Base-by-base conservation (phyloP, 2,888 invertebrate genomes). In the Nomada lathburiana region DNA sequence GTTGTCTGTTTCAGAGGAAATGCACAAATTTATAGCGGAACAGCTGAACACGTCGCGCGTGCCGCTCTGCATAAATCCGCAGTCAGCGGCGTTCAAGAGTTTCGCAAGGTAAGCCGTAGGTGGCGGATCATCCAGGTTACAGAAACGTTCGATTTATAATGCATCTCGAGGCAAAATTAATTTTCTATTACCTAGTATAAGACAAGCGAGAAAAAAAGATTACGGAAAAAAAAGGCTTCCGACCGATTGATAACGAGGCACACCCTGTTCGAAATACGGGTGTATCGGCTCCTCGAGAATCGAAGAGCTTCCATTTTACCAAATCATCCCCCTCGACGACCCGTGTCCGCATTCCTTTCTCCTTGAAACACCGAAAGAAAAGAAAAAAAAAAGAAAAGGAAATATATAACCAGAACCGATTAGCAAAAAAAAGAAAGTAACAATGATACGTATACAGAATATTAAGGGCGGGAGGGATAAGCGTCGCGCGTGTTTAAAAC, bases 61-160 rank as follows among this genome's bases (percentile, higher is more conserved):
- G 91, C 99, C 99, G 89, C 96, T 99, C 91, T 99, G 99, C 96
- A 99, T 99, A 96, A 99, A 99, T 95, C 99, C 99, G 92, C 98
- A 99, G 95, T 99, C 99, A 94, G 99, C 99, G 94, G 99, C 99
- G 94, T 99, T 99, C 96, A 99, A 99, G 96, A 99, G 98, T 96
- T 99, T 99, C 97, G 98, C 99, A 96, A 99, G 98, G 99, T 99
- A 97, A 98, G 90, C 82, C 75, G 73, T 79, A 71, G 75, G 76
- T 78, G 73, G 81, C 74, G 73, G 74, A 80, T 88, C 79, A 62
- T 77, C 64, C 53, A 65, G 67, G 71, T 78, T 75, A 57, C 5
- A 13, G 5, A 71, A 68, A 71, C 80, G 59, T 73, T 82, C 82
- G 76, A 76, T 57, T 42, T 18, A n/a, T 42, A 44, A 23, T 23